Base-by-base conservation (phyloP, 2,113 vertebrate species). In the Caretta caretta region DNA sequence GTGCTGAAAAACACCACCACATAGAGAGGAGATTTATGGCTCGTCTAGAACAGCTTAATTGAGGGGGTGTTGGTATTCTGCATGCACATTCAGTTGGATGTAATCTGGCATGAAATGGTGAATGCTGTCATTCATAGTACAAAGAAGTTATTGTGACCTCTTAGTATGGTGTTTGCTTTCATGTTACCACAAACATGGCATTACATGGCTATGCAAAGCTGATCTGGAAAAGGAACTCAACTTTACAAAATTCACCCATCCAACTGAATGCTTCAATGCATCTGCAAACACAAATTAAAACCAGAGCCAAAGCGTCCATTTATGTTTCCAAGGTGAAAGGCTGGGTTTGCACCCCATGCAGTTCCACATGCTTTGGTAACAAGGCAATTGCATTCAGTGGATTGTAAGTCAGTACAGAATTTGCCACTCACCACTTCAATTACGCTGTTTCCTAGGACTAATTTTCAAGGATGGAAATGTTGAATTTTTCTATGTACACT, bases 351-450 rank as follows among this genome's bases (percentile, higher is more conserved):
- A 35, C 22, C 20, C 12, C 84, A 50, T 11, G 5, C n/a, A 27
- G 59, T 92, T 94, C 90, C n/a, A 80, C 54, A 80, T 9, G 25
- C 76, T 76, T 80, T 46, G 91, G 80, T 27, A 65, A 42, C 81
- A 88, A 35, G 90, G 84, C 86, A 75, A 56, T 49, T 88, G 89
- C 86, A 65, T 17, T 38, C 85, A 86, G 65, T 89, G 65, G 80
- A 69, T 92, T 82, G 48, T 59, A 84, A 93, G 89, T 92, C 88
- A 86, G 88, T 25, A 57, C 51, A 88, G 91, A 57, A 92, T 96
- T 95, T 93, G 92, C 80, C 90, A 80, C 83, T 88, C 80, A 14
- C 27, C 0, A 1, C 54, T 89, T 80, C 46, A 93, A 16, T 48
- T 1, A n/a, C 91, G 42, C 80, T 75, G 5, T 29, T 88, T 46